Evolutionary conservation across 2,888 invertebrate species (phyloP), one percentile per base, ranked within the genome.

Genomic region (Autographa pulchrina): DNA sequence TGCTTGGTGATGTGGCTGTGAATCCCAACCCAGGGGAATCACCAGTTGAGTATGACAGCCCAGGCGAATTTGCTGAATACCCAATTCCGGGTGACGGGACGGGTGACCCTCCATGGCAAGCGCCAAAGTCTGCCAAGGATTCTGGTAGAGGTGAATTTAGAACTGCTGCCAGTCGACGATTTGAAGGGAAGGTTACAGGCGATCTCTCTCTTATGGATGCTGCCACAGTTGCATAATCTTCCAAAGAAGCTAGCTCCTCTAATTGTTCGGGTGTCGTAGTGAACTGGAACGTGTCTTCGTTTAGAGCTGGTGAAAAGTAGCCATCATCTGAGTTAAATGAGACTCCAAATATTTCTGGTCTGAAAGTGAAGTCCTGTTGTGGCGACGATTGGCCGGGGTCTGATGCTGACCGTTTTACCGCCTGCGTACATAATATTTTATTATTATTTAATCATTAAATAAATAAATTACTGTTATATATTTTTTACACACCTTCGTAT

Each of bases 121-220:
- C 97, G 86, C 98, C 97, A 91, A 98, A 98, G 91, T 98, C 98
- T 31, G 98, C 98, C 82, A 98, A 91, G 72, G 98, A 97, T 92
- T 98, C 98, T 2, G 98, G 98, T 62, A 98, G 91, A 0, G 97
- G 98, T 18, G 97, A 98, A 90, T 98, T 97, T 35, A 98, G 95
- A 32, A 98, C 97, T 1, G 98, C 97, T 88, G 98, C 98, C 14
- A 98, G 95, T 78, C 98, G 97, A 73, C 97, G 97, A 89, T 97
- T 97, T 18, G 97, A 97, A 74, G 96, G 96, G 84, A 96, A 96
- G 62, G 96, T 96, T 41, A 96, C 96, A n/a, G 96, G 95, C n/a
- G 96, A 96, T 67, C 95, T 90, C 80, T 96, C 96, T 86, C 96
- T 94, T 80, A 97, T 94, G 31, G 96, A 96, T n/a, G 96, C 96